Evolutionary conservation across 2,888 invertebrate genomes (phyloP).

Genomic region (Antheraea yamamai): DNA sequence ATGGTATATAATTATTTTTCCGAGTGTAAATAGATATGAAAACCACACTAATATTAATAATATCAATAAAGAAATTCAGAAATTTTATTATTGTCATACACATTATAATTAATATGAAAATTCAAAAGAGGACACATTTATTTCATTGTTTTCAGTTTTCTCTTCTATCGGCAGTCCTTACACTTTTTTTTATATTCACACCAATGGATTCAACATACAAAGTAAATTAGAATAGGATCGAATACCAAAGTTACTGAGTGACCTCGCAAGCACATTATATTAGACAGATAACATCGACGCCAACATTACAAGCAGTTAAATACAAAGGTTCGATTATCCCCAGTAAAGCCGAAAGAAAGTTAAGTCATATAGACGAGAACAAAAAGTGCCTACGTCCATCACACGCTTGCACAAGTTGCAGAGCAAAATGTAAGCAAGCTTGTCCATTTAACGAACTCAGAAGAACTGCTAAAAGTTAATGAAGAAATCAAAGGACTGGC

Average conservation of each 20-base stretch:
- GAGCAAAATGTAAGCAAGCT: constrained; percentile 32
- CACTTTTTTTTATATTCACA: too few species aligned
- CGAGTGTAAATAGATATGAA: too few species aligned
- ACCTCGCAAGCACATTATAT: neutral
- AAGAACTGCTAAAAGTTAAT: constrained; percentile 29
- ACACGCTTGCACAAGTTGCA: constrained; percentile 27
- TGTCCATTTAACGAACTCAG: constrained; percentile 32
- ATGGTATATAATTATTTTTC: too few species aligned
- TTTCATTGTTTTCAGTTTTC: too few species aligned
- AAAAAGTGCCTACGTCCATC: constrained; percentile 26
- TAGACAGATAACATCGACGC: neutral
- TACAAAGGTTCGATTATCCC: constrained; percentile 3
- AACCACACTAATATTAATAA: too few species aligned
- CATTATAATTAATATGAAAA: too few species aligned
- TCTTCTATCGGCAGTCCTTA: too few species aligned
- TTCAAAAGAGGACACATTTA: too few species aligned
- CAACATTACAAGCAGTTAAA: neutral
- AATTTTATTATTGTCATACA: too few species aligned
- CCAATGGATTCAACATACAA: neutral
- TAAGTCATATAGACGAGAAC: constrained; percentile 24
- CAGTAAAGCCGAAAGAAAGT: constrained; percentile 28
- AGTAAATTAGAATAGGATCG: neutral
- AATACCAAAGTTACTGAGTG: neutral
- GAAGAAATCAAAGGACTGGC: constrained; percentile 11
- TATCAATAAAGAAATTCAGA: too few species aligned